Evolutionary conservation across 2,888 invertebrate species (phyloP).

Genomic region (Acronicta aceris): DNA sequence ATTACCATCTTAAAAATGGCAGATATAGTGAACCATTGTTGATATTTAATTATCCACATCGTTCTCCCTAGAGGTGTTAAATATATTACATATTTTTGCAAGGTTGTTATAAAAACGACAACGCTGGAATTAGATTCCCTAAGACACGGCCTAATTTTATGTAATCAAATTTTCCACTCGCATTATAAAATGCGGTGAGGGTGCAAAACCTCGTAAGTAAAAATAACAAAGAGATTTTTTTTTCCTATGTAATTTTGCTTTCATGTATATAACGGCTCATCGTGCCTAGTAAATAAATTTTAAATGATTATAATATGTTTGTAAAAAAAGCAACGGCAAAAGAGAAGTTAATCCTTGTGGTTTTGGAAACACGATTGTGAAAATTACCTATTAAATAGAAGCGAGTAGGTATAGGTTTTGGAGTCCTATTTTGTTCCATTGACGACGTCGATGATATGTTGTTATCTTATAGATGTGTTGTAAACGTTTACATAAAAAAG

Average conservation of each 20-base stretch:
- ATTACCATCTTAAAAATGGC: constrained; percentile 49
- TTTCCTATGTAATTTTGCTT: background rate
- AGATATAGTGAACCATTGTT: constrained; percentile 66
- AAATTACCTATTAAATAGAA: too few species aligned
- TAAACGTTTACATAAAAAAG: too few species aligned
- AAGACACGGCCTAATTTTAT: constrained; percentile 72
- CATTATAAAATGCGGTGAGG: constrained; percentile 65
- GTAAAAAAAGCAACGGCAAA: too few species aligned
- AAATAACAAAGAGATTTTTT: constrained; percentile 14
- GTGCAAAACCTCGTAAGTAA: constrained; percentile 48
- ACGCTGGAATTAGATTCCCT: constrained; percentile 75
- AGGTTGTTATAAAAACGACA: constrained; percentile 72
- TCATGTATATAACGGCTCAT: too few species aligned
- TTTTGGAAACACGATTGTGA: too few species aligned
- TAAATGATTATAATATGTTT: too few species aligned
- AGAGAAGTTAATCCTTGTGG: too few species aligned
- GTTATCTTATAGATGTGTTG: too few species aligned
- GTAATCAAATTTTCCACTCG: constrained; percentile 77
- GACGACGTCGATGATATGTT: too few species aligned
- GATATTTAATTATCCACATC: constrained; percentile 79
- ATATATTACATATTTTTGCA: constrained; percentile 75
- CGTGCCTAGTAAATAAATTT: too few species aligned
- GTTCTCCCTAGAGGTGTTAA: constrained; percentile 67
- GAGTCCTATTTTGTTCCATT: too few species aligned
- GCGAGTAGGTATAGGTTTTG: too few species aligned